Percentiles rank a stretch among this genome's conserved stretches.
phyloP scores from a whole-genome alignment of 2,797 vertebrate species.

The Mormyrus hasselquistii region DNA sequence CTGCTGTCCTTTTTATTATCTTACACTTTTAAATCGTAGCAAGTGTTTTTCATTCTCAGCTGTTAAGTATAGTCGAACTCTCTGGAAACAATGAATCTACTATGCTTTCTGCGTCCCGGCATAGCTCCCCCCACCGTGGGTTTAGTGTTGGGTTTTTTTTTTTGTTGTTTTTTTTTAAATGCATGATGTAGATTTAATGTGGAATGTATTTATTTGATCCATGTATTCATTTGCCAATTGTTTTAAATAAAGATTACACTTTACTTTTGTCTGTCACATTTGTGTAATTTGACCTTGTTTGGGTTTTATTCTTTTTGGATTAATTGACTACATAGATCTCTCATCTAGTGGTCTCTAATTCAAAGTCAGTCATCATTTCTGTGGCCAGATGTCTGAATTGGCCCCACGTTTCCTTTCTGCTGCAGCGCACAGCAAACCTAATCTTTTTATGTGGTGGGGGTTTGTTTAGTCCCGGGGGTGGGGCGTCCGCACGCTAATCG shows the following conservation, averaged over 20 bases:
- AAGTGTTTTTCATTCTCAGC: not conserved
- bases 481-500: not conserved
- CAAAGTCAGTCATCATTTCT: not conserved
- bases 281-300: not conserved
- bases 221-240: constrained; percentile 25
- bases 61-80: not conserved
- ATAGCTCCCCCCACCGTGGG: not conserved
- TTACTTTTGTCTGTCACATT: constrained; percentile 13
- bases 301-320: not conserved
- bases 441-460: not conserved
- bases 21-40: not conserved
- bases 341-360: not conserved
- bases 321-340: not conserved
- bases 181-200: constrained; percentile 10
- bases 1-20: not conserved
- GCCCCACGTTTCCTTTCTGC: not conserved
- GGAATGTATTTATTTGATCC: constrained; percentile 23
- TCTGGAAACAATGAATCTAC: not conserved
- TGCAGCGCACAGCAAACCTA: not conserved
- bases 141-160: not conserved
- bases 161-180: not conserved
- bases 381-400: not conserved
- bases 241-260: constrained; percentile 21
- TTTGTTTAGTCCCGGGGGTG: not conserved
- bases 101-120: not conserved